Evolutionary conservation across 2,888 invertebrate genomes (phyloP), one percentile per base, ranked within the genome.

Genomic region (Gnatocerus cornutus): DNA sequence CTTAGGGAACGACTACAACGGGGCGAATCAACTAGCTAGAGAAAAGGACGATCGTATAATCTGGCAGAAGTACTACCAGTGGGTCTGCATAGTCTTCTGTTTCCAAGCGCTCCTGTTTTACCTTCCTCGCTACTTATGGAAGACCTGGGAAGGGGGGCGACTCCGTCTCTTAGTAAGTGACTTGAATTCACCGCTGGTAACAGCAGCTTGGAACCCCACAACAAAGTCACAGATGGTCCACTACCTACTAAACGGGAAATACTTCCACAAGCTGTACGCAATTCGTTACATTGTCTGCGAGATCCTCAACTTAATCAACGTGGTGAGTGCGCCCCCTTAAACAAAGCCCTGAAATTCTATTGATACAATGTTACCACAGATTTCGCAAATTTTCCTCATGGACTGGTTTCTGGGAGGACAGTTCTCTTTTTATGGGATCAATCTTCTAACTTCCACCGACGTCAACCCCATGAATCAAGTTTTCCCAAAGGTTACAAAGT

Each of bases 401-500:
- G 89, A 93, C 78, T 79, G 88, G 78, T 91, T 93, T 78, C 84
- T 91, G 37, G 88, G 87, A 39, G 90, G 90, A 10, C 86, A 89
- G 53, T 91, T 91, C 78, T 86, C 87, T 2, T 84, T 85, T 68
- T 91, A 90, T 73, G 91, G 91, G 0, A 85, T 89, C 9, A 86
- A 87, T 0, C 86, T 69, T 2, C 88, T 77, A 0, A 81, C 87
- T 1, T 74, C 88, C 84, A 80, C 85, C 77, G 46, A 85, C 80
- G 68, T 79, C 0, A 81, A 81, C 68, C 91, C 92, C 0, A 92
- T 92, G 92, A 89, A 91, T 67, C 84, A 86, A 70, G 88, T 88
- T 65, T 92, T 92, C 78, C 92, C 92, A 0, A 92, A 92, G 81
- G 84, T 92, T 14, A 90, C 92, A 9, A 91, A 90, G 79, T 91